Evolutionary conservation across 2,888 invertebrate species (phyloP).

Genomic region (Drosophila kuntzei): DNA sequence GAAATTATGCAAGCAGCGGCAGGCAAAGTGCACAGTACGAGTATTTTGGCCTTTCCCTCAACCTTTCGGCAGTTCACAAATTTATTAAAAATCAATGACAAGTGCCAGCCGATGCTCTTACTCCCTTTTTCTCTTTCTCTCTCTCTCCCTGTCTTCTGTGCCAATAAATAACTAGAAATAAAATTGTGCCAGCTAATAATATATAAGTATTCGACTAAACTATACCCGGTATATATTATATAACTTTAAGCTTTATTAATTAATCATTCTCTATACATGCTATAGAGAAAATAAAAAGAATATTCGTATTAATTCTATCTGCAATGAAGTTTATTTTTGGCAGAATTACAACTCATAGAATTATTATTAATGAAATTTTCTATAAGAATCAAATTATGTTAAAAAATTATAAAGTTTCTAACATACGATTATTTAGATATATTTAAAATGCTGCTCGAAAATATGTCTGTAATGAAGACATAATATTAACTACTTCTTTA

Average conservation of each 20-base stretch:
- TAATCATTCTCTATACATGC: too few species aligned
- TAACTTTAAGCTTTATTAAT: background rate
- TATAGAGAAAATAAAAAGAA: too few species aligned
- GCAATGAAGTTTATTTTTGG: too few species aligned
- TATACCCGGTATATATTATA: background rate
- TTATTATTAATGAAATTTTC: too few species aligned
- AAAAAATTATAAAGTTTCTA: too few species aligned
- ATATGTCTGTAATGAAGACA: background rate
- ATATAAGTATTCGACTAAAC: background rate
- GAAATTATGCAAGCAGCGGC: slow-evolving; percentile 83
- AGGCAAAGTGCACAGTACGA: slow-evolving; percentile 38
- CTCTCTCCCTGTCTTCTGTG: background rate
- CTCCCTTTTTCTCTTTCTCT: background rate
- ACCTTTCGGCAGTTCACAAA: slow-evolving; percentile 59
- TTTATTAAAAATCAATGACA: slow-evolving; percentile 78
- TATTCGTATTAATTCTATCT: too few species aligned
- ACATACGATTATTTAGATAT: too few species aligned
- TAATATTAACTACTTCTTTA: background rate
- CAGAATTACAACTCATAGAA: too few species aligned
- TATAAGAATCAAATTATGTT: too few species aligned
- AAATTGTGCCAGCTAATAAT: background rate
- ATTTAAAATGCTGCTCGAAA: too few species aligned
- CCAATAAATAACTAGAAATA: slow-evolving; percentile 70
- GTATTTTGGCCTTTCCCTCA: slow-evolving; percentile 33
- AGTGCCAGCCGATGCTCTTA: slow-evolving; percentile 35